phyloP scores from a whole-genome alignment of 2,888 invertebrate genomes.

The Orthosia gracilis region DNA sequence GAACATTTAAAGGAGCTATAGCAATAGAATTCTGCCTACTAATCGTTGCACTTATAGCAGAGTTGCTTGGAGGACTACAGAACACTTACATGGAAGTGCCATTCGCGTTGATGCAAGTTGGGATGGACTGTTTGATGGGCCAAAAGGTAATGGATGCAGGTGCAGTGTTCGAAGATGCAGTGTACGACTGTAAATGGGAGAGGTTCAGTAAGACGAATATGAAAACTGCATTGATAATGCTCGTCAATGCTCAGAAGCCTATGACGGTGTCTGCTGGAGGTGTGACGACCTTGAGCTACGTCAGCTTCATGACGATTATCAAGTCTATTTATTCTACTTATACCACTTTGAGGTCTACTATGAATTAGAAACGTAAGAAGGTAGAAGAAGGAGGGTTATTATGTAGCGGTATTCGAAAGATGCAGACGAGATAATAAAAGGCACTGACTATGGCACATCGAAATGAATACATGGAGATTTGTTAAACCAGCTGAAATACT shows the following conservation, averaged over 20 bases:
- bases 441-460: not conserved
- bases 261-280: constrained; percentile 74
- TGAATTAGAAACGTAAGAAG: constrained; percentile 17
- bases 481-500: not conserved
- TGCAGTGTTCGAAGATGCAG: constrained; percentile 56
- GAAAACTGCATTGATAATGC: constrained; percentile 68
- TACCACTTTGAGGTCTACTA: constrained; percentile 69
- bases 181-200: constrained; percentile 70
- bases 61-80: constrained; percentile 73
- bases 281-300: constrained; percentile 67
- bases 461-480: not conserved
- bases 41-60: constrained; percentile 69
- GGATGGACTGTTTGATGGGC: constrained; percentile 68
- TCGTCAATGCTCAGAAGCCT: constrained; percentile 70
- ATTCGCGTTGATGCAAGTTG: constrained; percentile 70
- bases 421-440: too few relatives aligned
- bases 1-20: constrained; percentile 68
- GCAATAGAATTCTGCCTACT: constrained; percentile 73
- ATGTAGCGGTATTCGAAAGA: too few relatives aligned
- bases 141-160: constrained; percentile 69
- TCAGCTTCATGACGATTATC: constrained; percentile 69
- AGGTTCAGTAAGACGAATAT: constrained; percentile 63
- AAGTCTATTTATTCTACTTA: constrained; percentile 73
- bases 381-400: too few relatives aligned
- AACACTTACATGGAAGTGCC: constrained; percentile 74